These are phyloP conservation scores for Dolichotis patagonum DNA, from an alignment of 2,113 vertebrate genomes.

Conservation along the genomic window DNA sequence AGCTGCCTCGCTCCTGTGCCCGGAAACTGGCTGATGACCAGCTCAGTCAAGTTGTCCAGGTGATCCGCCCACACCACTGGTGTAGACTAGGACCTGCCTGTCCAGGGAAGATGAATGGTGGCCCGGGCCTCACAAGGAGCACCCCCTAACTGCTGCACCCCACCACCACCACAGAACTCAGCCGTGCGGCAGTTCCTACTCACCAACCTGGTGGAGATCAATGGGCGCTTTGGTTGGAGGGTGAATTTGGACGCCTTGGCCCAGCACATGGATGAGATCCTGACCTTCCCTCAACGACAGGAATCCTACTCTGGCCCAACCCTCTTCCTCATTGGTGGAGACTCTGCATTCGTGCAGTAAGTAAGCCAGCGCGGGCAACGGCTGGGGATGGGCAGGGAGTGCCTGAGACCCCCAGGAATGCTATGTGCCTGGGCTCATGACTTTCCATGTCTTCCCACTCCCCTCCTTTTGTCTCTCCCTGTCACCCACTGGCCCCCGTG, in stretches of 20 bases:
- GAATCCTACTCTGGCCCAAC: constrained; percentile 90
- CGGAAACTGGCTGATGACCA: constrained; percentile 93
- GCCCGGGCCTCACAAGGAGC: not conserved
- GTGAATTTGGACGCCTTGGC: constrained; percentile 94
- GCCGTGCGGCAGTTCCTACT: constrained; percentile 92
- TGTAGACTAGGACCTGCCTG: not conserved
- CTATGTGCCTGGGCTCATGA: not conserved
- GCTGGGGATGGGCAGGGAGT: not conserved
- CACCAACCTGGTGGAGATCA: constrained; percentile 93
- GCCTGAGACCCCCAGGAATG: not conserved
- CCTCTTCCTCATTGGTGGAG: constrained; percentile 94
- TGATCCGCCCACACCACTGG: constrained; percentile 42
- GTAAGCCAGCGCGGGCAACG: not conserved
- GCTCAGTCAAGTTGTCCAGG: constrained; percentile 89
- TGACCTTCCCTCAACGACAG: constrained; percentile 90
- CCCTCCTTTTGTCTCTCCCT: not conserved
- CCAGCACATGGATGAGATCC: constrained; percentile 88
- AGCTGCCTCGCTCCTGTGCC: constrained; percentile 91
- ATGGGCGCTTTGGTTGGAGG: constrained; percentile 91
- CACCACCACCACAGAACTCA: not conserved
- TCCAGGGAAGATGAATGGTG: not conserved
- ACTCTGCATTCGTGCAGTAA: constrained; percentile 94
- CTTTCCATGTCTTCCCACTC: not conserved
- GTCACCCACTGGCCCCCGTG: not conserved
- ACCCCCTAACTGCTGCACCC: too few relatives aligned